Evolutionary conservation across 2,888 invertebrate genomes (phyloP), one percentile per base, ranked within the genome.

Genomic region (Latrodectus elegans): DNA sequence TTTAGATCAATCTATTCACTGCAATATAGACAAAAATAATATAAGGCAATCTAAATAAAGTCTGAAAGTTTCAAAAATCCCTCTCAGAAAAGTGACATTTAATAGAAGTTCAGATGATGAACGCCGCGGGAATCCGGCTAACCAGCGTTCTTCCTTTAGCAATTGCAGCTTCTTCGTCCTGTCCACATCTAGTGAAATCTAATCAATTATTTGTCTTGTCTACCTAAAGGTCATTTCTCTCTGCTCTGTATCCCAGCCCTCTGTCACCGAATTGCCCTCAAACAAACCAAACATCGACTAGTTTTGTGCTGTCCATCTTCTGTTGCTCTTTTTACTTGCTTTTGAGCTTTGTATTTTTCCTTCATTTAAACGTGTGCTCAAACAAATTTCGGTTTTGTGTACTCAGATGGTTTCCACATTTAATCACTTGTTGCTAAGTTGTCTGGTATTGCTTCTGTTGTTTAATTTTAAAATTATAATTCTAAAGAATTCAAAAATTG

Each of bases 131-230:
- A n/a, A 11, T 60, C n/a, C 6, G 60, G 38, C 38, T 38, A 60
- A 60, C 60, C n/a, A 60, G 6, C 60, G 15, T 15, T 10, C 60
- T 12, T 60, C 11, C 60, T 15, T 55, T 60, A 15, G 38, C 38
- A 38, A 38, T 38, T 38, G 38, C 38, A 38, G 38, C 38, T 38
- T 38, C 38, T 38, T 60, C 15, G 60, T 60, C 60, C 38, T 60
- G 60, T 60, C 60, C 60, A 60, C 60, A 60, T 15, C 60, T 60
- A 12, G 60, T 6, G 60, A 15, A 15, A n/a, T 60, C 60, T 60
- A 60, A 60, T 60, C 60, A 60, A 60, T 60, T 60, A 60, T 60
- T 60, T 60, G 60, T 60, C 60, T 60, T 60, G 60, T 60, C 60
- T n/a, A 15, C 60, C 60, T 60, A 60, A 60, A n/a, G 60, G 60